Conservation (phyloP, 2,888 invertebrate genomes). For the Pyrochroa serraticornis region DNA sequence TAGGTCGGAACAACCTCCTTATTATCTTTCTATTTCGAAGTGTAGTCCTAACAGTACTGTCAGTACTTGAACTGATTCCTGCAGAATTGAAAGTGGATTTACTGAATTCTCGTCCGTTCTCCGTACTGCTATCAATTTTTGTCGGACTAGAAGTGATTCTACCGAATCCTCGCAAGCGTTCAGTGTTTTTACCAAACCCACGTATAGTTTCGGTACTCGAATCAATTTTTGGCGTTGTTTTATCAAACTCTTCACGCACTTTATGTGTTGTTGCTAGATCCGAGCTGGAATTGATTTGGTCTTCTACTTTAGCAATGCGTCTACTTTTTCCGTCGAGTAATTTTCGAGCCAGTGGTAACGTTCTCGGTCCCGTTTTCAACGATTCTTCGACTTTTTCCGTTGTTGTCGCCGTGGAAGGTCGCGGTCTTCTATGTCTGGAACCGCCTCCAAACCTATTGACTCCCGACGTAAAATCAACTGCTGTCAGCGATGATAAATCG, state of each 20-base stretch:
- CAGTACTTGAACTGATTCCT: not conserved
- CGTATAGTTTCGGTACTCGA: slow-evolving; percentile 21
- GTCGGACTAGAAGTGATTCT: not conserved
- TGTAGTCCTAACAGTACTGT: slow-evolving; percentile 5
- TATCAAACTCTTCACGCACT: slow-evolving; percentile 25
- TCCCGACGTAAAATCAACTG: slow-evolving; percentile 56
- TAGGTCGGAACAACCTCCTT: slow-evolving; percentile 41
- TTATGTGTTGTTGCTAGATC: slow-evolving; percentile 29
- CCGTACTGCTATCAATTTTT: not conserved
- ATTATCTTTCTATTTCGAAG: slow-evolving; percentile 40
- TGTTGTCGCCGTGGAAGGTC: slow-evolving; percentile 26
- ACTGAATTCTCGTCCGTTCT: no score
- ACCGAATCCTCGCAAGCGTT: no score
- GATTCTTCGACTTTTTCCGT: slow-evolving; percentile 31
- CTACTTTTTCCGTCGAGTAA: slow-evolving; percentile 29
- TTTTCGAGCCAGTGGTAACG: slow-evolving; percentile 35
- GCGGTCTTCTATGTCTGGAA: slow-evolving; percentile 36
- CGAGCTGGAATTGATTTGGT: slow-evolving; percentile 35
- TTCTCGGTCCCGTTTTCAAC: slow-evolving; percentile 35
- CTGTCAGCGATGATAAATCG: slow-evolving; percentile 63
- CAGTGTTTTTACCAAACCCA: no score
- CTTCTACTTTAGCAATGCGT: slow-evolving; percentile 21
- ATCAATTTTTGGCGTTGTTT: slow-evolving; percentile 28
- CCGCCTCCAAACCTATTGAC: slow-evolving; percentile 22
- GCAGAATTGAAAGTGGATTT: no score